Conservation (phyloP, 2,888 invertebrate species). For the Craniophora ligustri region DNA sequence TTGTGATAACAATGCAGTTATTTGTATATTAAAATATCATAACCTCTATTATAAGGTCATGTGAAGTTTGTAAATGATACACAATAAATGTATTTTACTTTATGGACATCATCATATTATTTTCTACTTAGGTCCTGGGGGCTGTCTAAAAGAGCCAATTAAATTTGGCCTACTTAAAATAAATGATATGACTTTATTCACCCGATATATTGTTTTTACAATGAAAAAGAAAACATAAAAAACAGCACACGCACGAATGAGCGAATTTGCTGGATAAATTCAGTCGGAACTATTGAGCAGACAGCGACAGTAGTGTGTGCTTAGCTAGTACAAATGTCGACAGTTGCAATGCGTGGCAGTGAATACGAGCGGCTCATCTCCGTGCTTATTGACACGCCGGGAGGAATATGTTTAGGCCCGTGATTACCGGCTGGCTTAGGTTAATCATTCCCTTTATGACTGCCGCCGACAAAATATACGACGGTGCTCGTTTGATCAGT, state of each 20-base stretch:
- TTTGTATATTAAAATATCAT: too few relatives aligned
- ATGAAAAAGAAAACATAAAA: slow-evolving; percentile 4
- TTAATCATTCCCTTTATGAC: slow-evolving; percentile 83
- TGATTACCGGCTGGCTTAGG: slow-evolving; percentile 77
- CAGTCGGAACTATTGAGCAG: slow-evolving; percentile 47
- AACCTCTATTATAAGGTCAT: too few relatives aligned
- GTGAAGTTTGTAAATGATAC: too few relatives aligned
- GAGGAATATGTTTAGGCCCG: slow-evolving; percentile 71
- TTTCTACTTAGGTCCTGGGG: too few relatives aligned
- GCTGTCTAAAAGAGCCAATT: too few relatives aligned
- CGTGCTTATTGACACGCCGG: slow-evolving; percentile 66
- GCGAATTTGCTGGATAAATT: slow-evolving; percentile 27
- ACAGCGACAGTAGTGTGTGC: slow-evolving; percentile 57
- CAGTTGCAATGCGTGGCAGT: slow-evolving; percentile 76
- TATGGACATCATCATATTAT: too few relatives aligned
- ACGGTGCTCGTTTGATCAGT: slow-evolving; percentile 31
- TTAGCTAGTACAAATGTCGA: slow-evolving; percentile 67
- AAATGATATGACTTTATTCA: too few relatives aligned
- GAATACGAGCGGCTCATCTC: slow-evolving; percentile 69
- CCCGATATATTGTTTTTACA: too few relatives aligned
- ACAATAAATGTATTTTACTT: too few relatives aligned
- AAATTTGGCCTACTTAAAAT: too few relatives aligned
- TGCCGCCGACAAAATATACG: slow-evolving; percentile 42
- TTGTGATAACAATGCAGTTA: too few relatives aligned
- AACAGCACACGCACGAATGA: slow-evolving; percentile 3